Percentiles rank a stretch among this genome's conserved stretches.
Evolutionary conservation across 2,888 invertebrate species (phyloP).

Genomic region (Slavum lentiscoides): DNA sequence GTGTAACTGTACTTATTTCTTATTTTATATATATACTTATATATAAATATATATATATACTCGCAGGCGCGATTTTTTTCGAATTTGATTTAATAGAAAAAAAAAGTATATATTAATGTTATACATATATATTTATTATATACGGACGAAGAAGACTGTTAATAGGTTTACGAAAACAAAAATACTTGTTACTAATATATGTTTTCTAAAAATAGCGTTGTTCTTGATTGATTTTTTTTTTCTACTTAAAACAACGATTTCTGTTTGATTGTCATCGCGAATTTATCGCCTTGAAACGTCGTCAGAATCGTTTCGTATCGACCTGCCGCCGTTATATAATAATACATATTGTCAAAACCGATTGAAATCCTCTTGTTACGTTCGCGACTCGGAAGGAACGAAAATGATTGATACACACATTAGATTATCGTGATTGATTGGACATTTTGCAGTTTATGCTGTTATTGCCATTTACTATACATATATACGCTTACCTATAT

Average conservation of each 20-base stretch:
- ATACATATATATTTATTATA: not conserved
- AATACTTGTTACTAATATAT: not conserved
- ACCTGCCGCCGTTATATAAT: no score
- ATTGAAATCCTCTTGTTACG: constrained; percentile 21
- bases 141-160: no score
- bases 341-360: constrained; percentile 8
- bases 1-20: not conserved
- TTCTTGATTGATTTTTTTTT: not conserved
- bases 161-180: not conserved
- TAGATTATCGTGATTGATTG: constrained; percentile 39
- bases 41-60: not conserved
- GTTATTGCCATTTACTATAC: not conserved
- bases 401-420: constrained; percentile 35
- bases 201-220: not conserved
- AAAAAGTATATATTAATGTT: not conserved
- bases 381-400: not conserved
- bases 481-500: no score
- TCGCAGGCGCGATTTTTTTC: not conserved
- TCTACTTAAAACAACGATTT: not conserved
- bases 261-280: constrained; percentile 1
- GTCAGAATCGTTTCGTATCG: not conserved
- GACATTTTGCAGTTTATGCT: not conserved
- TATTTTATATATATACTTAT: not conserved
- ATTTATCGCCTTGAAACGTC: not conserved
- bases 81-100: not conserved